Percentiles rank a stretch among this genome's conserved stretches.
Conservation (phyloP, 1,140 invertebrate genomes). For the Amyelois transitella region DNA sequence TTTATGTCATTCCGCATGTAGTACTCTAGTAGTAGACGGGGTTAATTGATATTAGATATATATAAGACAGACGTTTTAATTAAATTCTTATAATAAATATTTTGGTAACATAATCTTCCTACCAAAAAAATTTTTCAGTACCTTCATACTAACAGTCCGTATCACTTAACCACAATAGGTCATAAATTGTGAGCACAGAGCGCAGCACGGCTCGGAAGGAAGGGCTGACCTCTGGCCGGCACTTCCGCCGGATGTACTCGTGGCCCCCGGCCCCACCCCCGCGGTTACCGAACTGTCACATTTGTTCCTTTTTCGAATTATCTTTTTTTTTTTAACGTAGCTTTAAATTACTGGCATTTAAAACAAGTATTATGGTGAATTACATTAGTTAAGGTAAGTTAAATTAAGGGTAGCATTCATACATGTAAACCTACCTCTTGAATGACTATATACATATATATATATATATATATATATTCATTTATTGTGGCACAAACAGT, state of each 20-base stretch:
- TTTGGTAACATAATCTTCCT: too few relatives aligned
- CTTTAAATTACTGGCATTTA: background rate
- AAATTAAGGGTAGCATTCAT: background rate
- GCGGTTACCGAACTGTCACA: background rate
- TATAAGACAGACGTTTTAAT: too few relatives aligned
- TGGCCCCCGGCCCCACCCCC: conserved; percentile 12
- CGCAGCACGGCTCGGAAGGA: conserved; percentile 14
- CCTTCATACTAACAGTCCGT: too few relatives aligned
- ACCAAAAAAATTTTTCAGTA: too few relatives aligned
- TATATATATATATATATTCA: background rate
- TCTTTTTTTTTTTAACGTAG: background rate
- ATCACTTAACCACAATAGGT: background rate
- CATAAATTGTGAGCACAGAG: conserved; percentile 12
- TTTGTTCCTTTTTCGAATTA: background rate
- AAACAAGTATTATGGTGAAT: background rate
- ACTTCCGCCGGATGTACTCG: conserved; percentile 27
- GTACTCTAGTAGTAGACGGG: too few relatives aligned
- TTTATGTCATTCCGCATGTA: too few relatives aligned
- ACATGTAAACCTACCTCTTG: background rate
- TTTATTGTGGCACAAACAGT: too few relatives aligned
- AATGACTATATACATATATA: background rate
- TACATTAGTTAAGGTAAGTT: background rate
- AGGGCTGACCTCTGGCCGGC: conserved; percentile 17
- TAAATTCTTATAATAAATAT: too few relatives aligned
- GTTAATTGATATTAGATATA: too few relatives aligned